Base-by-base conservation (phyloP, 2,797 vertebrate species). In the Novumbra hubbsi region DNA sequence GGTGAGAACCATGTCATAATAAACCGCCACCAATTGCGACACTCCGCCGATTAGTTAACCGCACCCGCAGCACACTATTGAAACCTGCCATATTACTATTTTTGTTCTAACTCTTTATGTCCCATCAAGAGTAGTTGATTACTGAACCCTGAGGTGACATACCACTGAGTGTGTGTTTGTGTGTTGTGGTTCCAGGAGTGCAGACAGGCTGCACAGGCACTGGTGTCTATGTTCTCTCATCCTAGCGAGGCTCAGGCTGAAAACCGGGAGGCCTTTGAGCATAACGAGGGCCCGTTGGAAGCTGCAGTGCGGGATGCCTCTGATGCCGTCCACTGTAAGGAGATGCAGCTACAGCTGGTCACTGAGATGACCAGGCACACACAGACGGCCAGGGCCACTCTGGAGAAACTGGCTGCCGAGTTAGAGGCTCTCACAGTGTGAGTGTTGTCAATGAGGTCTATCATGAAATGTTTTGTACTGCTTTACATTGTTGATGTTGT, bases 371-470 rank as follows among this genome's bases (percentile, higher is more conserved):
- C 91, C 81, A 86, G 86, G 71, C 94, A 89, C 32, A 90, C 88
- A 0, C 71, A 91, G 62, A 81, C 86, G 45, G 89, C 79, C 4
- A 91, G 86, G 74, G 85, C 83, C 5, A 91, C 85, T 0, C 65
- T 95, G 86, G 92, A 94, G 76, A 90, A 77, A 73, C 83, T 95
- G 70, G 82, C 79, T 19, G 88, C 82, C 67, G 94, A 95, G 77
- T 93, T 94, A 75, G 93, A 95, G 34, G 86, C 84, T 73, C 78
- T 95, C 24, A 93, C 88, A 90, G 84, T 5, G 98, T 99, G 85
- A 96, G 96, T 94, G 28, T 4, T 69, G 12, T 50, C 34, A n/a
- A 1, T 41, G 5, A 2, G 28, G 4, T 19, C 65, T 50, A 30
- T 28, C 15, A 28, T 69, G 34, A 5, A 19, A 34, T 19, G 14